Evolutionary conservation across 1,140 invertebrate species (phyloP), one percentile per base, ranked within the genome.

Genomic region (Bombus vancouverensis): DNA sequence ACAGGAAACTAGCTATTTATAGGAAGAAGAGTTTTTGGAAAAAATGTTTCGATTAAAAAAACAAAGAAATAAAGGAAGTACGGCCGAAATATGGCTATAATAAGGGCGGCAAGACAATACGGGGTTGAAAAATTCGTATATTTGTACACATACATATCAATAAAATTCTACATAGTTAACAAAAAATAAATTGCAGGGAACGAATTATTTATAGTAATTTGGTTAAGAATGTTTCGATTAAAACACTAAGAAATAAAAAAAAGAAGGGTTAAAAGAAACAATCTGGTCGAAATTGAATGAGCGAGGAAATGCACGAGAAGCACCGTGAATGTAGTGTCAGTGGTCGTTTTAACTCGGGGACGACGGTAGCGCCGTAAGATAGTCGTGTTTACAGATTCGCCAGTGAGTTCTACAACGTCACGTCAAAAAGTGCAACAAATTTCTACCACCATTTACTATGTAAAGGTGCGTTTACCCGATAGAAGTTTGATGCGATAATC

Each of bases 371-470:
- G 93, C 94, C 91, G 77, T 85, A 86, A 88, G 88, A 88, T 70
- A 88, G 88, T 89, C 91, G 88, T 94, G 94, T 95, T 95, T 94
- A 95, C 93, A 94, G 93, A 93, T 93, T 94, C 90, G 91, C 89
- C 91, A 93, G 92, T 87, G 90, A 92, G 93, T 93, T 94, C 91
- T 90, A 92, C 94, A 94, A 95, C 94, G 94, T 95, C 94, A 95
- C 94, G 94, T 95, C 94, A 94, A 94, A 93, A 94, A 91, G 91
- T 93, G 92, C 92, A 95, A 92, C 91, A 93, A 92, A 92, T 93
- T 94, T 94, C 89, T 93, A 94, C 92, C 65, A 90, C 87, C 91
- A 92, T 93, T 94, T 94, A 94, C 93, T 94, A 94, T 94, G 94
- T 94, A 94, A 94, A 94, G 94, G 93, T 94, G 92, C 91, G 93